phyloP scores from a whole-genome alignment of 2,888 invertebrate genomes.

The Cremastobaeus sp. region DNA sequence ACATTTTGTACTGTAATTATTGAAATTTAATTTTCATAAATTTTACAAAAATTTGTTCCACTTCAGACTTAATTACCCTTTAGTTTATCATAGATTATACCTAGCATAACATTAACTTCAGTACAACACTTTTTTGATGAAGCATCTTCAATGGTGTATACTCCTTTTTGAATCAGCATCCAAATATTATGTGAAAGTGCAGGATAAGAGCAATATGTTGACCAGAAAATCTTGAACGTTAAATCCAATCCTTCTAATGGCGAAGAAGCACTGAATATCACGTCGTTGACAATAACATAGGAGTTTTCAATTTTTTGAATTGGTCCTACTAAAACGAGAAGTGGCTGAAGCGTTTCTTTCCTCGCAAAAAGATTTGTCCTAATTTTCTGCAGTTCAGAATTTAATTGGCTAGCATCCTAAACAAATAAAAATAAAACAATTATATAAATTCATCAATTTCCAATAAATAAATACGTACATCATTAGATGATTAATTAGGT shows the following conservation, averaged over 20 bases:
- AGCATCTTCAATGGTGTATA: neutral
- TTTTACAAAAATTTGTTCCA: neutral
- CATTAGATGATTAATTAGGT: neutral
- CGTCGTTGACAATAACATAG: conserved; percentile 16
- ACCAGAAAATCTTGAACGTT: conserved; percentile 37
- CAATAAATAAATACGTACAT: neutral
- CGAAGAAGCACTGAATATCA: conserved; percentile 20
- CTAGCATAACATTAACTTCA: conserved; percentile 4
- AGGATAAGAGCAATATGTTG: conserved; percentile 26
- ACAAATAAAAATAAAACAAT: neutral
- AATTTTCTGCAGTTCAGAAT: neutral
- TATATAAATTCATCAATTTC: neutral
- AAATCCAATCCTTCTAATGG: conserved; percentile 28
- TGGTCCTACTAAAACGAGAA: conserved; percentile 21
- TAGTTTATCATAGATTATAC: conserved; percentile 6
- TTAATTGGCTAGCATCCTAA: neutral
- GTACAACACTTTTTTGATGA: conserved; percentile 5
- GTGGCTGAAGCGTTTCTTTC: conserved; percentile 31
- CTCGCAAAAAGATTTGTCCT: no score
- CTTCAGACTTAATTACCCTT: neutral
- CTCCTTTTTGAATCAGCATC: conserved; percentile 24
- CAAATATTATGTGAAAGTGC: conserved; percentile 16
- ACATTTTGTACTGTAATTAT: no score
- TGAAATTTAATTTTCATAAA: no score
- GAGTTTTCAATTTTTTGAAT: conserved; percentile 5